Evolutionary conservation across 2,888 invertebrate genomes (phyloP), one percentile per base, ranked within the genome.

Genomic region (Plebejus argus): DNA sequence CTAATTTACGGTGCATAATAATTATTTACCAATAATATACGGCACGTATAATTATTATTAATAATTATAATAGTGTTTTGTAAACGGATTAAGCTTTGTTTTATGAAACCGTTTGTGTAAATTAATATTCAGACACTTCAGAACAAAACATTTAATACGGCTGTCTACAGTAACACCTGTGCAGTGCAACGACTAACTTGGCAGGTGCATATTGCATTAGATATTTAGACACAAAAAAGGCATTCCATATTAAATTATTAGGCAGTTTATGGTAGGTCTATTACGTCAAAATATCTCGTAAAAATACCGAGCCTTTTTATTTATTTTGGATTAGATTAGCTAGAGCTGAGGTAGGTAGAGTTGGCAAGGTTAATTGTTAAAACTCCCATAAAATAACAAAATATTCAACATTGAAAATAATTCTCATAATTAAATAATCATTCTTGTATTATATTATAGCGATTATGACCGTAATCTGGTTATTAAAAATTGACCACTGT

Each of bases 181-280:
- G 18, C 72, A 18, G 33, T 70, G 7, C 6, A 70, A 70, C 70
- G n/a, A 18, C 61, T 33, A 66, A 66, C 66, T 6, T 20, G 39
- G 45, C 74, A 74, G 74, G 74, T 74, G 74, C 49, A 74, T 53
- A 28, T 49, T 74, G 28, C 74, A 74, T 53, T 74, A 15, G 23
- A 45, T 23, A 74, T 53, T 20, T 10, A 49, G 28, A 23, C 6
- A 18, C 28, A 7, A 74, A 49, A 72, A 45, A 2, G 18, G 53
- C 74, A 18, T 23, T 45, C 28, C 6, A 72, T 28, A 23, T 20
- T 15, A 45, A 23, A 7, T 10, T n/a, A 70, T 28, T 33, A 33
- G 2, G 58, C 20, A 56, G 56, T 56, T 56, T 56, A 20, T 20
- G n/a, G n/a, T 20, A n/a, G 20, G 56, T 56, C 8, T 18, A 53